A percentile compares a stretch with the other conserved stretches of the same genome.
Conservation (phyloP, 2,113 vertebrate species). For the pig (Sus scrofa) region DNA sequence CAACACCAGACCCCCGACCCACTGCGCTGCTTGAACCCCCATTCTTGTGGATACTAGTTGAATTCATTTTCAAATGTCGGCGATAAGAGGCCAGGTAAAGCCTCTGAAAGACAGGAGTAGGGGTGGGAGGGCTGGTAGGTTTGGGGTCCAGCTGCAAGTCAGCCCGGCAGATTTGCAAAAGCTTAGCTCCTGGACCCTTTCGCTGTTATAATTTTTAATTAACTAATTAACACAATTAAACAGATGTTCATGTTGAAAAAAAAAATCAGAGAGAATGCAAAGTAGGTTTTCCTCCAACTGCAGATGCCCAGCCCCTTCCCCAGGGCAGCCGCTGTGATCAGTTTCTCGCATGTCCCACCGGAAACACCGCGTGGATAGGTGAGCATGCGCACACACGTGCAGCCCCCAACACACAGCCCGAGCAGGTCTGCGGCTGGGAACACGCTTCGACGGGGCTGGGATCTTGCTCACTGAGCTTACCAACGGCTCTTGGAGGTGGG, state of each 20-base stretch:
- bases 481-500: neutral
- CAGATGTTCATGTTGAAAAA: constrained; percentile 1
- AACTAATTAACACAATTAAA: constrained; percentile 38
- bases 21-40: too few species aligned
- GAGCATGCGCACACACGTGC: accelerated
- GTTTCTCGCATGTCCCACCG: neutral
- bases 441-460: neutral
- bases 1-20: too few species aligned
- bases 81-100: too few species aligned
- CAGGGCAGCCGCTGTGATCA: accelerated
- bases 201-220: neutral
- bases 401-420: accelerated
- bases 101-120: neutral
- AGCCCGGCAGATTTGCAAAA: neutral
- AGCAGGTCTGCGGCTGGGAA: neutral
- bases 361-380: accelerated
- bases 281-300: neutral
- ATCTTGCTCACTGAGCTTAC: neutral
- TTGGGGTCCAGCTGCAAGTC: neutral
- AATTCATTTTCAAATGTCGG: too few species aligned
- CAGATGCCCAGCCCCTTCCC: neutral
- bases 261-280: neutral
- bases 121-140: neutral
- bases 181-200: neutral
- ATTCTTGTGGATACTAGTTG: too few species aligned